Evolutionary conservation across 2,113 vertebrate species (phyloP).

Genomic region (Dasyurus viverrinus): DNA sequence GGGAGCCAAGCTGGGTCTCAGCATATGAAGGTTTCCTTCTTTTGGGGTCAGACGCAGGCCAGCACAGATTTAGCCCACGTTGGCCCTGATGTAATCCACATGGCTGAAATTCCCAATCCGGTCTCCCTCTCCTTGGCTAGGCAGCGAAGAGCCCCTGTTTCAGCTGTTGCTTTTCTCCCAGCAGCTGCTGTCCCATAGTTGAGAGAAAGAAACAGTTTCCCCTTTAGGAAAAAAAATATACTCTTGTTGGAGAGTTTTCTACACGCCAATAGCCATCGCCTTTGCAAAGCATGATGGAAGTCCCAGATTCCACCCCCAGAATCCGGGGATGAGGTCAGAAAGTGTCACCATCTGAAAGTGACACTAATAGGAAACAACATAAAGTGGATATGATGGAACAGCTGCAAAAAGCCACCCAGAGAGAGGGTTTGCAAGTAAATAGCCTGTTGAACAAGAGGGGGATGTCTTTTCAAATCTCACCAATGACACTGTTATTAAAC

Average conservation of each 20-base stretch:
- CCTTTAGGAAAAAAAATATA: constrained; percentile 41
- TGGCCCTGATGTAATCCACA: constrained; percentile 76
- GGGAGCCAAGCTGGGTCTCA: constrained; percentile 53
- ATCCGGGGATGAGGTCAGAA: background rate
- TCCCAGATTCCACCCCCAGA: background rate
- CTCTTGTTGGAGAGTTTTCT: constrained; percentile 29
- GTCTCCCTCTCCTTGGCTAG: constrained; percentile 64
- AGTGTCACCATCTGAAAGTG: background rate
- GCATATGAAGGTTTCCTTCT: constrained; percentile 64
- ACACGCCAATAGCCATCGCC: constrained; percentile 27
- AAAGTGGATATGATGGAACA: constrained; percentile 29
- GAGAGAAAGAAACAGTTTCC: constrained; percentile 62
- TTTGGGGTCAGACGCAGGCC: constrained; percentile 72
- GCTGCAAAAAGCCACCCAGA: background rate
- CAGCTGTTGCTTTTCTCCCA: constrained; percentile 53
- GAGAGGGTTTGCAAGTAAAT: background rate
- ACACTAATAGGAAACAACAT: background rate
- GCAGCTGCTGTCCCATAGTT: constrained; percentile 54
- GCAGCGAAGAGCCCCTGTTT: constrained; percentile 62
- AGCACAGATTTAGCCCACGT: constrained; percentile 74
- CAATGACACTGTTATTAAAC: background rate
- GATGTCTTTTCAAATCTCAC: background rate
- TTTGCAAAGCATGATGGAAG: constrained; percentile 18
- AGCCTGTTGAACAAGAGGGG: background rate
- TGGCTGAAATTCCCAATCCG: constrained; percentile 70